These are phyloP conservation scores for Sebastolobus altivelis DNA, from an alignment of 2,797 vertebrate genomes.

Conservation along the genomic window DNA sequence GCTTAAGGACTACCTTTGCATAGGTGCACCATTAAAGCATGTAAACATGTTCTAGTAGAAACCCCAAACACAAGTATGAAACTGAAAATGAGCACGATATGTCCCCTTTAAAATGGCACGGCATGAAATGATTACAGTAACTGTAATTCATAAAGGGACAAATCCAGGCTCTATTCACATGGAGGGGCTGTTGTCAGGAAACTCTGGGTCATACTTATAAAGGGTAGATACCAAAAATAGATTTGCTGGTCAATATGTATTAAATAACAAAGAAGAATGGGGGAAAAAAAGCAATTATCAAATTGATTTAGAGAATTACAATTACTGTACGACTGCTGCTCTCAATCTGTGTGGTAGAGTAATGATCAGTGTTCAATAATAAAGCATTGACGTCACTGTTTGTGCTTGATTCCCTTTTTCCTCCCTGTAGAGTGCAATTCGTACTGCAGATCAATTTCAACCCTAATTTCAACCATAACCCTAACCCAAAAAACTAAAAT, in stretches of 20 bases:
- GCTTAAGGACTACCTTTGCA: too few relatives aligned
- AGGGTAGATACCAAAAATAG: not conserved
- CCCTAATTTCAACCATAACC: too few relatives aligned
- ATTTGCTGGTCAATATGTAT: not conserved
- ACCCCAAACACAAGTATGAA: not conserved
- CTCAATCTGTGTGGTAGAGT: not conserved
- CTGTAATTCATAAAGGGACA: not conserved
- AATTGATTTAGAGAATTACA: not conserved
- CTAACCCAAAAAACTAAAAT: not conserved
- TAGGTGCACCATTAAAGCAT: too few relatives aligned
- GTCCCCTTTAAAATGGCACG: not conserved
- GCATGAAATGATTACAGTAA: too few relatives aligned
- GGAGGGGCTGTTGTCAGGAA: not conserved
- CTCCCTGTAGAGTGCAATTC: too few relatives aligned
- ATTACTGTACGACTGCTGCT: not conserved
- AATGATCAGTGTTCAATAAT: not conserved
- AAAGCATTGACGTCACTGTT: not conserved
- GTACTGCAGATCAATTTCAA: not conserved
- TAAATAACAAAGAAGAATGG: not conserved
- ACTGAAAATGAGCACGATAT: not conserved
- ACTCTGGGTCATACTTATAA: not conserved
- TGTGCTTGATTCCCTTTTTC: not conserved
- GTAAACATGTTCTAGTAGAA: too few relatives aligned
- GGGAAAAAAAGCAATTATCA: not conserved
- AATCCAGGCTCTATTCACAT: not conserved